A percentile compares a stretch with the other conserved stretches of the same genome.
phyloP scores from a whole-genome alignment of 1,140 invertebrate species.

The Penaeus indicus region DNA sequence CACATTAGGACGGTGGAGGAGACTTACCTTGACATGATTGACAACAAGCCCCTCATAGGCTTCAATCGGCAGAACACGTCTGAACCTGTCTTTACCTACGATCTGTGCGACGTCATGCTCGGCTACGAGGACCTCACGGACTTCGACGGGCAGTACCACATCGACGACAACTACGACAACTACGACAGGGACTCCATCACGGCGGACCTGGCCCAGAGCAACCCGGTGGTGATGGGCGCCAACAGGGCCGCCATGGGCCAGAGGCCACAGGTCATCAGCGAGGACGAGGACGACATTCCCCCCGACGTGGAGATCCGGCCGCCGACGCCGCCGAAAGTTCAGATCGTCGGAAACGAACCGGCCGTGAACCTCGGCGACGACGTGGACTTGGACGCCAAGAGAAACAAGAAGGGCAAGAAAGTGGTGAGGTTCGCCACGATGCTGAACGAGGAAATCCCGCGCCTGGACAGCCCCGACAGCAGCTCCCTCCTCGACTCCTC shows the following conservation, averaged over 20 bases:
- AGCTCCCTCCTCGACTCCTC: constrained; percentile 46
- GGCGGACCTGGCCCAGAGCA: constrained; percentile 8
- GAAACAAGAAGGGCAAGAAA: constrained; percentile 48
- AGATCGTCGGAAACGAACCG: constrained; percentile 41
- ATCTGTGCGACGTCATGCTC: constrained; percentile 61
- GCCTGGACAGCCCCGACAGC: constrained; percentile 15
- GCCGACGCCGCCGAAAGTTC: constrained; percentile 52
- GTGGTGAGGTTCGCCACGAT: constrained; percentile 54
- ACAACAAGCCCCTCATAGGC: constrained; percentile 47
- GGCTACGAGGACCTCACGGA: constrained; percentile 62
- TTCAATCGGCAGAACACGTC: constrained; percentile 30
- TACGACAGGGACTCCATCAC: constrained; percentile 44
- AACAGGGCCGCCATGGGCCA: constrained; percentile 54
- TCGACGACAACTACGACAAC: constrained; percentile 59
- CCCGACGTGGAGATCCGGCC: constrained; percentile 29
- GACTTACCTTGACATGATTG: constrained; percentile 43
- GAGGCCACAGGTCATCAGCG: constrained; percentile 8
- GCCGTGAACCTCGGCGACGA: constrained; percentile 49
- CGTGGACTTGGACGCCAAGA: not conserved
- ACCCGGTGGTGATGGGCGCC: constrained; percentile 55
- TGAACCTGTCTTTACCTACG: constrained; percentile 54
- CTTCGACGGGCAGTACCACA: constrained; percentile 63
- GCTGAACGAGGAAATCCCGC: constrained; percentile 47
- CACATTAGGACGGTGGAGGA: constrained; percentile 64
- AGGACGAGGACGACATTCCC: not conserved